These are phyloP conservation scores for Congeria kusceri DNA, from an alignment of 2,888 invertebrate species.

Conservation along the genomic window DNA sequence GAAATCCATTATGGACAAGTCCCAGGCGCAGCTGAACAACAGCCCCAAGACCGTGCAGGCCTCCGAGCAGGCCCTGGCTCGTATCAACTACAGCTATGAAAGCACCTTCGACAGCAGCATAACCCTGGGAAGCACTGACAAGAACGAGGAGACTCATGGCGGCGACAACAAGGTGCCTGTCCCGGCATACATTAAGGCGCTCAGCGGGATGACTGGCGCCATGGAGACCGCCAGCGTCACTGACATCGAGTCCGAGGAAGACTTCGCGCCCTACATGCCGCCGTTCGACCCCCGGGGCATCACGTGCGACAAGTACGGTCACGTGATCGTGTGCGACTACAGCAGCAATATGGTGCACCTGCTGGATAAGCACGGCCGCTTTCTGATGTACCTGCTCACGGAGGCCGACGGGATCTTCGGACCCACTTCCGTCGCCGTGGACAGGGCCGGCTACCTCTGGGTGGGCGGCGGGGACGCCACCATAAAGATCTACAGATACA, in stretches of 20 bases:
- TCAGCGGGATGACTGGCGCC: constrained; percentile 51
- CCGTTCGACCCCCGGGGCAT: constrained; percentile 73
- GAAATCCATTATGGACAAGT: constrained; percentile 40
- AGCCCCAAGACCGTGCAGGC: constrained; percentile 36
- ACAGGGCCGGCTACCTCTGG: constrained; percentile 69
- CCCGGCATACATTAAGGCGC: constrained; percentile 36
- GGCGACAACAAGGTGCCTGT: constrained; percentile 14
- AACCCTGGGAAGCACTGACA: constrained; percentile 30
- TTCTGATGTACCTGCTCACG: constrained; percentile 64
- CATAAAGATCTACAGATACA: constrained; percentile 63
- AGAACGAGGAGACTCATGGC: constrained; percentile 9
- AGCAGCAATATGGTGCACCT: constrained; percentile 69
- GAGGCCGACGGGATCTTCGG: constrained; percentile 64
- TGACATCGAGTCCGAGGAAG: constrained; percentile 38
- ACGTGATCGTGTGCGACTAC: constrained; percentile 75
- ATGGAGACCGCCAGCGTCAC: constrained; percentile 54
- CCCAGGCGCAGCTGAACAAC: constrained; percentile 38
- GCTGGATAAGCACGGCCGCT: constrained; percentile 65
- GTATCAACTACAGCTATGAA: constrained; percentile 48
- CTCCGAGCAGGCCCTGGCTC: constrained; percentile 45
- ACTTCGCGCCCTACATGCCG: constrained; percentile 31
- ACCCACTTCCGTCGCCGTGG: constrained; percentile 71
- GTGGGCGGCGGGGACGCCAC: constrained; percentile 70
- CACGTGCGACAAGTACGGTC: constrained; percentile 74
- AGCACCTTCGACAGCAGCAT: constrained; percentile 49